Conservation (phyloP, 2,797 vertebrate genomes). For the Hylomyscus alleni region DNA sequence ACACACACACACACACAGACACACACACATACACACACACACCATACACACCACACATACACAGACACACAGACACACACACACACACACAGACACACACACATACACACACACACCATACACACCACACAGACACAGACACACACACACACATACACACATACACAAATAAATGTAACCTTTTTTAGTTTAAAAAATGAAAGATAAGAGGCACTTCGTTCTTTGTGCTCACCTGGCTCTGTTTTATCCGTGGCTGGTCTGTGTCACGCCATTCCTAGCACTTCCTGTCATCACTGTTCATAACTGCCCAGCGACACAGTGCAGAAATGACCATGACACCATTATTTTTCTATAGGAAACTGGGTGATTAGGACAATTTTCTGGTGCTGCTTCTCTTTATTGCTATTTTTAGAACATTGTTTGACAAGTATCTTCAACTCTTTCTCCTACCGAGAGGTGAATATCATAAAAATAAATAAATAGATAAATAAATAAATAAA, state of each 20-base stretch:
- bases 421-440: background rate
- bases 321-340: background rate
- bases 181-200: constrained; percentile 4
- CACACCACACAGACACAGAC: background rate
- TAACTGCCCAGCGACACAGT: background rate
- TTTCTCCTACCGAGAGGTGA: background rate
- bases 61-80: too few relatives aligned
- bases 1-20: too few relatives aligned
- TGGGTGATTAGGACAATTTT: background rate
- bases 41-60: too few relatives aligned
- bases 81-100: too few relatives aligned
- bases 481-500: too few relatives aligned
- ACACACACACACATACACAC: background rate
- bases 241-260: background rate
- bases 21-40: too few relatives aligned
- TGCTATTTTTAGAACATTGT: constrained; percentile 5
- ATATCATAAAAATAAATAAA: background rate
- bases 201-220: background rate
- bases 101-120: too few relatives aligned
- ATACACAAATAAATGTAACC: background rate
- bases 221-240: background rate
- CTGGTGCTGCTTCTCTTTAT: background rate
- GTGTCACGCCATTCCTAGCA: background rate
- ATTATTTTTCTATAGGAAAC: background rate
- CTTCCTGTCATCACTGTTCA: background rate